Conservation (phyloP, 2,797 vertebrate genomes). For the Pterois miles region DNA sequence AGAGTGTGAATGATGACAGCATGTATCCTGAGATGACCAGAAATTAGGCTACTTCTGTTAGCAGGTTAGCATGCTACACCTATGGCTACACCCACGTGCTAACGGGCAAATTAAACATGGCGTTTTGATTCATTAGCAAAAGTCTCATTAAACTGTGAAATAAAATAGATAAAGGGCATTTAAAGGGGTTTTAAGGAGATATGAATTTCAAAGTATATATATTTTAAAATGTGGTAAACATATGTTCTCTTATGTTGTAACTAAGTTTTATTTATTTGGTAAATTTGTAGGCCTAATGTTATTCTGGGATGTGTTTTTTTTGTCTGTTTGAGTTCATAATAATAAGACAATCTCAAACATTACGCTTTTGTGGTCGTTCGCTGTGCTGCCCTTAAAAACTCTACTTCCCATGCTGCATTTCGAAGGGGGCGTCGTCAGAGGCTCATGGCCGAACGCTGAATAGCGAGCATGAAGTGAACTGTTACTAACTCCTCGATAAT, state of each 20-base stretch:
- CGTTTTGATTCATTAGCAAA: neutral
- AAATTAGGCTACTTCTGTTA: neutral
- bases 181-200: neutral
- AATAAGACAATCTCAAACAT: too few species aligned
- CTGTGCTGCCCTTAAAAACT: slow-evolving; percentile 8
- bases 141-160: neutral
- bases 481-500: slow-evolving; percentile 28
- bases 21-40: too few species aligned
- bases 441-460: slow-evolving; percentile 27
- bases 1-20: neutral
- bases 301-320: neutral
- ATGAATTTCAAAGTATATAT: neutral
- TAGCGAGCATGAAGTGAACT: slow-evolving; percentile 36
- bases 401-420: slow-evolving; percentile 56
- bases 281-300: neutral
- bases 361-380: neutral
- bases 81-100: neutral
- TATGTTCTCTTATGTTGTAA: neutral
- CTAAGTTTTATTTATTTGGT: too few species aligned
- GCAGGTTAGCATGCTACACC: neutral
- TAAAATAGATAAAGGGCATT: neutral
- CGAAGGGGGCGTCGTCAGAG: slow-evolving; percentile 60
- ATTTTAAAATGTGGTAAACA: neutral
- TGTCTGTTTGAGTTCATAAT: neutral
- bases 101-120: neutral